Conservation (phyloP, 2,888 invertebrate genomes). For the Pyralis farinalis region DNA sequence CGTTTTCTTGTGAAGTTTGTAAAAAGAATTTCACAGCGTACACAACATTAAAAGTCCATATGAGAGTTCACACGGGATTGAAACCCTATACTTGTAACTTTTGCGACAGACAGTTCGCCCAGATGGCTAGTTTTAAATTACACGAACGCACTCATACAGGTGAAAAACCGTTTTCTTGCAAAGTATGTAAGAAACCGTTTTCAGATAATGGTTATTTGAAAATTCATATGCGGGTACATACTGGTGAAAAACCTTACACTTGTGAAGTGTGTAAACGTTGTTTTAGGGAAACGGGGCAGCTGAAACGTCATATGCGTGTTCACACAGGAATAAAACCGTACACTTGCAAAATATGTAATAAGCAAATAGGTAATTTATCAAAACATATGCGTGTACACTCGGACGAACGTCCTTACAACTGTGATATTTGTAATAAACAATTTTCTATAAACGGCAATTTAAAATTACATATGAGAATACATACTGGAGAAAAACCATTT, state of each 20-base stretch:
- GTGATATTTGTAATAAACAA: constrained; percentile 49
- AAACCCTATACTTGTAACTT: constrained; percentile 64
- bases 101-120: constrained; percentile 59
- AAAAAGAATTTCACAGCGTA: constrained; percentile 65
- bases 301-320: constrained; percentile 59
- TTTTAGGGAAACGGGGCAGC: constrained; percentile 59
- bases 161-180: constrained; percentile 54
- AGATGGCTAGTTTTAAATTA: constrained; percentile 65
- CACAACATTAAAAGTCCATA: constrained; percentile 66
- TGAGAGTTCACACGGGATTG: constrained; percentile 61
- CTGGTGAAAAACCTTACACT: constrained; percentile 56
- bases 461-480: constrained; percentile 50
- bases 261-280: constrained; percentile 60
- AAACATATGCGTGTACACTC: constrained; percentile 65
- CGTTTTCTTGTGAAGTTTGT: constrained; percentile 61
- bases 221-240: constrained; percentile 66
- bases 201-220: constrained; percentile 69
- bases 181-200: constrained; percentile 63
- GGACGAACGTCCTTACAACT: constrained; percentile 45
- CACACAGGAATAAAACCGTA: constrained; percentile 64
- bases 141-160: constrained; percentile 67
- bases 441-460: constrained; percentile 49
- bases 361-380: constrained; percentile 62
- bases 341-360: constrained; percentile 66
- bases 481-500: constrained; percentile 41